Evolutionary conservation across 2,113 vertebrate species (phyloP).

Genomic region (Mystacornis crossleyi): DNA sequence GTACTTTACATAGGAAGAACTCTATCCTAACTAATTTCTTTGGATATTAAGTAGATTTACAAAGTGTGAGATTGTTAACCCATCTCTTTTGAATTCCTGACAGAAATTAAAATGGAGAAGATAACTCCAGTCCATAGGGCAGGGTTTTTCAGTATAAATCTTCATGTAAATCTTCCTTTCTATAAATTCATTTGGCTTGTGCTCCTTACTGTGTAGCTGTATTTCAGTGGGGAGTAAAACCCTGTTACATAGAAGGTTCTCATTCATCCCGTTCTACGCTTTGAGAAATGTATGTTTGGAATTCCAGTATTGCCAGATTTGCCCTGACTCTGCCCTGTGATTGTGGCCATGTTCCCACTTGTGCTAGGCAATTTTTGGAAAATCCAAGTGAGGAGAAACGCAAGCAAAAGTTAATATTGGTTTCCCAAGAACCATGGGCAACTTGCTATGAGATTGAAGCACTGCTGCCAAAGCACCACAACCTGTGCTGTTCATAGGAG

Average conservation of each 20-base stretch:
- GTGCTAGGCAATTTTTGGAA: neutral
- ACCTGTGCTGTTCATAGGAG: neutral
- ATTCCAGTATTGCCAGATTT: neutral
- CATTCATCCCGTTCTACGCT: neutral
- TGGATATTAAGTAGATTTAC: neutral
- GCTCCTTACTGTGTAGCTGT: neutral
- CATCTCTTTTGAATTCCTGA: neutral
- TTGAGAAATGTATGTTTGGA: neutral
- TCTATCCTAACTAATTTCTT: neutral
- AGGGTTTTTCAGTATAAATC: neutral
- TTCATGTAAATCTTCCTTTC: neutral
- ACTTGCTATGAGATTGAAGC: neutral
- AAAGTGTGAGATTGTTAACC: neutral
- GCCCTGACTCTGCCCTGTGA: neutral
- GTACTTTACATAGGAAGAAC: neutral
- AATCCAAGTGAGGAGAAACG: neutral
- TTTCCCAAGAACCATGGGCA: neutral
- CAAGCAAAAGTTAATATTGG: neutral
- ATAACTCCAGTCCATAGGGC: neutral
- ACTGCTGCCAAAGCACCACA: neutral
- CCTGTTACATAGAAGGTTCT: neutral
- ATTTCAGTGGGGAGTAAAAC: neutral
- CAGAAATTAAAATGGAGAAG: neutral
- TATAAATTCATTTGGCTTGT: neutral
- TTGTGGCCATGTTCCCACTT: neutral